Base-by-base conservation (phyloP, 2,797 vertebrate genomes). In the Otus scops region DNA sequence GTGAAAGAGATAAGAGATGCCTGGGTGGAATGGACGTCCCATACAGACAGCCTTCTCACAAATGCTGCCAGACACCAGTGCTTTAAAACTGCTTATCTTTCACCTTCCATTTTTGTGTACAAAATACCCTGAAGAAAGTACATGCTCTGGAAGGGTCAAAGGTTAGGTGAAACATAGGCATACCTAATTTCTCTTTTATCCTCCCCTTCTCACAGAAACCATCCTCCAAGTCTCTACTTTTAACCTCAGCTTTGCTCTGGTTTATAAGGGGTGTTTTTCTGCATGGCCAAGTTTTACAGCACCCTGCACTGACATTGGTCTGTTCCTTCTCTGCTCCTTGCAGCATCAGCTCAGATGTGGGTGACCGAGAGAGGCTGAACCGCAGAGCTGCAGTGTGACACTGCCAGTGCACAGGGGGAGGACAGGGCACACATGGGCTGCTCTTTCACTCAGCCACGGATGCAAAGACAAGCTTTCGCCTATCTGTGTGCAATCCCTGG, bases 281-380 rank as follows among this genome's bases (percentile, higher is more conserved):
- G 3, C 0, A 0, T 27, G 67, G n/a, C 20, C n/a, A 32, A 18
- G 16, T 36, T 82, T 74, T 63, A 16, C 30, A 77, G 53, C 36
- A 51, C 41, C 51, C 16, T 80, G 21, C 28, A 47, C 4, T 0
- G 0, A 7, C 1, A 4, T 3, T 4, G 3, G 15, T 38, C 30
- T 53, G 8, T 61, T 81, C 22, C 36, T 54, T 75, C 76, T 64
- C 36, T 21, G 34, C 28, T 85, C 11, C 67, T 69, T 43, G 61
- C 27, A 51, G 7, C 57, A 68, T 6, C 39, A 53, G 9, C 28
- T 67, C 7, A 2, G 38, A 39, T 3, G 12, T 0, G 18, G 43
- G 22, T 17, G 64, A 18, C 18, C 1, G 1, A 56, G 60, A 32
- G 16, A 12, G 13, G 22, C 78, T 2, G 2, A 10, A 9, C 20